These are phyloP conservation scores for Columbina picui DNA, from an alignment of 2,113 vertebrate genomes.

Conservation along the genomic window DNA sequence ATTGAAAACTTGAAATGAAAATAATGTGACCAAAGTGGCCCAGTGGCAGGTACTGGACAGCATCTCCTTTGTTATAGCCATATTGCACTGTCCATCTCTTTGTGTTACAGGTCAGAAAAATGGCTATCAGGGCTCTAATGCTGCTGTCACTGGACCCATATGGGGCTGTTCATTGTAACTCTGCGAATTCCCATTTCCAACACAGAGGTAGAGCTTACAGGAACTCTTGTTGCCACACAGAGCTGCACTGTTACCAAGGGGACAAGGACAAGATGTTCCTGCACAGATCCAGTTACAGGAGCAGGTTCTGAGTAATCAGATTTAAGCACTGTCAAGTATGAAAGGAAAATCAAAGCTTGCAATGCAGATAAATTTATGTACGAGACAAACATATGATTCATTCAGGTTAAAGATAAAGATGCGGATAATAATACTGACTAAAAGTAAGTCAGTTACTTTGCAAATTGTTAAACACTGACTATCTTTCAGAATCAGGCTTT, in stretches of 20 bases:
- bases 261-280: slow-evolving; percentile 45
- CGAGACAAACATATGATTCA: neutral
- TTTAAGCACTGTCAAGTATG: slow-evolving; percentile 16
- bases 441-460: neutral
- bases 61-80: neutral
- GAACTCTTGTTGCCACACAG: slow-evolving; percentile 8
- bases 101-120: neutral
- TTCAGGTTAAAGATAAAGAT: neutral
- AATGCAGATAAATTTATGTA: neutral
- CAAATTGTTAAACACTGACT: neutral
- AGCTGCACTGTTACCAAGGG: slow-evolving; percentile 47
- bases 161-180: neutral
- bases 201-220: neutral
- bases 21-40: neutral
- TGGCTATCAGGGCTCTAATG: neutral
- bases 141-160: neutral
- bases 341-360: slow-evolving; percentile 21
- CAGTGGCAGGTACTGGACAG: neutral
- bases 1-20: neutral
- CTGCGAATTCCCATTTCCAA: neutral
- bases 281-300: slow-evolving; percentile 15
- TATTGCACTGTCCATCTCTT: neutral
- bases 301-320: slow-evolving; percentile 35
- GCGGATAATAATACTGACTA: neutral
- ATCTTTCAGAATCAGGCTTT: neutral